A percentile compares a stretch with the other conserved stretches of the same genome.
Conservation (phyloP, 1,140 invertebrate genomes). For the Daktulosphaira vitifoliae region DNA sequence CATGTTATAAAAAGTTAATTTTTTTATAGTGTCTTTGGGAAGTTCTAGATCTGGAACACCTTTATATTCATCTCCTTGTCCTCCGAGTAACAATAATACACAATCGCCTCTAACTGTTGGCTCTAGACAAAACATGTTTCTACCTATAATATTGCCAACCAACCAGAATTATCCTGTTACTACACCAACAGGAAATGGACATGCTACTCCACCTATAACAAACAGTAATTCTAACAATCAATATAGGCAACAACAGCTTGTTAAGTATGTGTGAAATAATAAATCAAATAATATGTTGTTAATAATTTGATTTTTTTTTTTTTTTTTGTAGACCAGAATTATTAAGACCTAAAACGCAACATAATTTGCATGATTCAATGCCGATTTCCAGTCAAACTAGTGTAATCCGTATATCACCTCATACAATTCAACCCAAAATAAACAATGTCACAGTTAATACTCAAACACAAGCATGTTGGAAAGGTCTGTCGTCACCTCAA, state of each 20-base stretch:
- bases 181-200: conserved; percentile 41
- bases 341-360: conserved; percentile 22
- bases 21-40: conserved; percentile 70
- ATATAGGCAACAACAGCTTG: conserved; percentile 20
- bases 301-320: no score
- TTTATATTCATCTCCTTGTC: conserved; percentile 68
- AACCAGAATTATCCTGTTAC: conserved; percentile 48
- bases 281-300: no score
- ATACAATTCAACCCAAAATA: conserved; percentile 42
- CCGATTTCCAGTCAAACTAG: conserved; percentile 50
- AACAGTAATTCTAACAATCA: conserved; percentile 8
- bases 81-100: conserved; percentile 50
- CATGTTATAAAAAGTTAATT: no score
- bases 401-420: conserved; percentile 69
- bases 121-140: conserved; percentile 68
- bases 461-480: conserved; percentile 37
- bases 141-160: conserved; percentile 57
- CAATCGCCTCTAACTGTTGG: conserved; percentile 55
- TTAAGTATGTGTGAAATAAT: conserved; percentile 26
- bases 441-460: conserved; percentile 34
- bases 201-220: not conserved
- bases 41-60: conserved; percentile 84
- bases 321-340: conserved; percentile 10
- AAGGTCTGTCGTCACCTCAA: conserved; percentile 16
- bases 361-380: conserved; percentile 18